Evolutionary conservation across 2,888 invertebrate genomes (phyloP).

Genomic region (Trichogramma dendrolimi): DNA sequence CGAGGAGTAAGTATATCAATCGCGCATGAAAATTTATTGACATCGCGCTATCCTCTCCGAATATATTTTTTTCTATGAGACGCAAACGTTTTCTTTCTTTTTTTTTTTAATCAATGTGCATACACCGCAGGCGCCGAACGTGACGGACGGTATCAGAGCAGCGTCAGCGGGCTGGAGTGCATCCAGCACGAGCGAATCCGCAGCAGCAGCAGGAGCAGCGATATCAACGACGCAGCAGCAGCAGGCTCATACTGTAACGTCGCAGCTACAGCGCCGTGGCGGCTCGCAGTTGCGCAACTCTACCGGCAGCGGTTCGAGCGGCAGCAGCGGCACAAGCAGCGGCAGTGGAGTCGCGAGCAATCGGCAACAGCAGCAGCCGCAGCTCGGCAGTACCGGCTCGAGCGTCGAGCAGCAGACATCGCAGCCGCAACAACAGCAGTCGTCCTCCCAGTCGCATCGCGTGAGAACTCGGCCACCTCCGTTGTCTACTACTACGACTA

Average conservation of each 20-base stretch:
- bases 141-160: constrained; percentile 15
- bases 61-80: no score
- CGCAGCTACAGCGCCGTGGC: constrained; percentile 45
- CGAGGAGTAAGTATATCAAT: no score
- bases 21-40: no score
- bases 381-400: constrained; percentile 49
- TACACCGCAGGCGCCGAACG: no score
- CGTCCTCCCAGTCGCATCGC: constrained; percentile 17
- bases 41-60: no score
- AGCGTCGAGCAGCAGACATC: constrained; percentile 45
- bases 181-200: constrained; percentile 49
- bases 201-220: constrained; percentile 33
- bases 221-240: constrained; percentile 4
- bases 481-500: constrained; percentile 5
- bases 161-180: constrained; percentile 49
- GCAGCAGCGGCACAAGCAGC: constrained; percentile 13
- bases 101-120: no score
- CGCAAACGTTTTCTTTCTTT: constrained; percentile 32
- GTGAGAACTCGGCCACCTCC: constrained; percentile 25
- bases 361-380: constrained; percentile 42
- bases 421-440: constrained; percentile 32
- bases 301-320: constrained; percentile 14
- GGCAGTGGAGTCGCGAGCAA: constrained; percentile 29
- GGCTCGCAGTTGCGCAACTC: constrained; percentile 29
- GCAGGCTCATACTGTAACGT: constrained; percentile 40